phyloP scores from a whole-genome alignment of 2,113 vertebrate genomes.

The Arothron firmamentum region DNA sequence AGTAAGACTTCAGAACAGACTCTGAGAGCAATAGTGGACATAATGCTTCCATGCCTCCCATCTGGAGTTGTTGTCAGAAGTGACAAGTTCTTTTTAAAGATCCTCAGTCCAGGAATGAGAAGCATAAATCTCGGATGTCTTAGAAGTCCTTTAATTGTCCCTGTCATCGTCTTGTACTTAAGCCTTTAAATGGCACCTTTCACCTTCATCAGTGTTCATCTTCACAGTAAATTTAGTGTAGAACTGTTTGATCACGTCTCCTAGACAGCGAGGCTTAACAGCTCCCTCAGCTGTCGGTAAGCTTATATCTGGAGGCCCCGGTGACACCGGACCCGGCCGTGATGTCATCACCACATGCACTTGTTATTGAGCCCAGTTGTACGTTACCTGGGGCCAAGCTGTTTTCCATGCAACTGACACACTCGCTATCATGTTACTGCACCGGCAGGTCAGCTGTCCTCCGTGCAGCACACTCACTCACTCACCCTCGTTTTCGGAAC shows the following conservation, averaged over 20 bases:
- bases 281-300: slow-evolving; percentile 57
- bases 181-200: neutral
- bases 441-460: slow-evolving; percentile 46
- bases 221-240: neutral
- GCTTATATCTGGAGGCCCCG: slow-evolving; percentile 50
- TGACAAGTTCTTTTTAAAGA: slow-evolving; percentile 9
- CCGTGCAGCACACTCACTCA: slow-evolving; percentile 1
- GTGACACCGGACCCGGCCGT: slow-evolving; percentile 54
- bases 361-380: slow-evolving; percentile 39
- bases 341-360: slow-evolving; percentile 46
- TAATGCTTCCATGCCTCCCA: neutral
- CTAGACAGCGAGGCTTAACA: slow-evolving; percentile 26
- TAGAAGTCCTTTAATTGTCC: neutral
- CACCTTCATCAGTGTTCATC: too few relatives aligned
- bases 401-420: slow-evolving; percentile 49
- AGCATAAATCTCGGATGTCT: neutral
- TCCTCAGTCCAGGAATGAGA: neutral
- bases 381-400: slow-evolving; percentile 45
- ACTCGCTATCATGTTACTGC: slow-evolving; percentile 56
- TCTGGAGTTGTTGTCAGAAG: slow-evolving; percentile 8
- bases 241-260: slow-evolving; percentile 44
- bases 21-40: slow-evolving; percentile 1
- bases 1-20: slow-evolving; percentile 5
- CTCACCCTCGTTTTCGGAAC: slow-evolving; percentile 18
- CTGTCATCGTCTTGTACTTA: neutral